These are phyloP conservation scores for Serripes groenlandicus DNA, from an alignment of 2,888 invertebrate genomes.

Conservation along the genomic window DNA sequence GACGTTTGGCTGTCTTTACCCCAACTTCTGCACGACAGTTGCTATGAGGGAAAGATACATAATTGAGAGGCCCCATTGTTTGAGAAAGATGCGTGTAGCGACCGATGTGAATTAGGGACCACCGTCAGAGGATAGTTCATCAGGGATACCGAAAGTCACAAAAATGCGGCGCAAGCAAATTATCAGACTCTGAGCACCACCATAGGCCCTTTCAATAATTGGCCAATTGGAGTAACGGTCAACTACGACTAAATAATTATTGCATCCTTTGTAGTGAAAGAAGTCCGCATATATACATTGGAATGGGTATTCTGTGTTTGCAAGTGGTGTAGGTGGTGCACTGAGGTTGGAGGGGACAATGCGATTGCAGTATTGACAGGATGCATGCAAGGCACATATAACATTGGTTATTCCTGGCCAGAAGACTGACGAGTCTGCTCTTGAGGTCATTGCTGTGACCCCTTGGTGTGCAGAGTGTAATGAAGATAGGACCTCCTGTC, in stretches of 20 bases:
- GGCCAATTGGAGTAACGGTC: neutral
- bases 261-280: too few species aligned
- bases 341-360: slow-evolving; percentile 70
- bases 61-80: too few species aligned
- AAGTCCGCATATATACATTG: slow-evolving; percentile 29
- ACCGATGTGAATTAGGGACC: slow-evolving; percentile 70
- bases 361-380: slow-evolving; percentile 68
- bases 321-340: slow-evolving; percentile 61
- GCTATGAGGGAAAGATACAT: too few species aligned
- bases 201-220: slow-evolving; percentile 50
- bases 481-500: slow-evolving; percentile 46
- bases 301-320: slow-evolving; percentile 39
- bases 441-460: slow-evolving; percentile 63
- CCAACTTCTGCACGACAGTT: too few species aligned
- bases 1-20: too few species aligned
- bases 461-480: slow-evolving; percentile 76
- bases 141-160: slow-evolving; percentile 71
- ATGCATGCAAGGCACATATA: slow-evolving; percentile 71
- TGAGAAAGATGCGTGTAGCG: slow-evolving; percentile 65
- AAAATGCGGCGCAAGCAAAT: slow-evolving; percentile 63
- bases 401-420: slow-evolving; percentile 73
- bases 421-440: slow-evolving; percentile 72
- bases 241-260: neutral
- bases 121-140: slow-evolving; percentile 73
- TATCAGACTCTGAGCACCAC: slow-evolving; percentile 47